phyloP scores from a whole-genome alignment of 2,113 vertebrate species.

The Typhlomys cinereus region DNA sequence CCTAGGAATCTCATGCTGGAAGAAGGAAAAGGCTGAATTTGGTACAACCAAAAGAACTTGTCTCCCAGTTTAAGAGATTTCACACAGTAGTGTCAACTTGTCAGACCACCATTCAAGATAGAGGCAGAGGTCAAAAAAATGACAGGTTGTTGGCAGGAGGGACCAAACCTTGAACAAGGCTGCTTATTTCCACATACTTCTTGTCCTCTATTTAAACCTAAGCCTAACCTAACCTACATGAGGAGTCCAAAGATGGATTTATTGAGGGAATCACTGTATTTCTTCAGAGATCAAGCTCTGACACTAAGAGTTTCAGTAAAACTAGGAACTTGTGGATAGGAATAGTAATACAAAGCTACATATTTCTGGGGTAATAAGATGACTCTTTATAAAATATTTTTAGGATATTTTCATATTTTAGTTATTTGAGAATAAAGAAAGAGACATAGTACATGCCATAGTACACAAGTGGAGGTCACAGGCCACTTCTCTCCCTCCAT shows the following conservation, averaged over 20 bases:
- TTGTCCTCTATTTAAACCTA: background rate
- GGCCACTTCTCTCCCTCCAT: no score
- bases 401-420: no score
- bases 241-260: background rate
- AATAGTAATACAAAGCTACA: background rate
- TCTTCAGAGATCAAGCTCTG: rapidly evolving
- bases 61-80: background rate
- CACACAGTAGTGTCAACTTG: background rate
- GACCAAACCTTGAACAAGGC: background rate
- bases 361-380: background rate
- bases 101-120: background rate
- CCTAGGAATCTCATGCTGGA: background rate
- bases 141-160: background rate
- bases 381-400: no score
- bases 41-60: background rate
- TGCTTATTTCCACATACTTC: background rate
- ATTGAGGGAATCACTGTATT: no score
- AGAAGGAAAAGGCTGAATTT: background rate
- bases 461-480: no score
- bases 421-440: no score
- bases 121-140: background rate
- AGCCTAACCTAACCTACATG: background rate
- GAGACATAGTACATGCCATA: no score
- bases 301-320: background rate
- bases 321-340: background rate